phyloP scores from a whole-genome alignment of 2,797 vertebrate genomes.

The Semaprochilodus insignis region DNA sequence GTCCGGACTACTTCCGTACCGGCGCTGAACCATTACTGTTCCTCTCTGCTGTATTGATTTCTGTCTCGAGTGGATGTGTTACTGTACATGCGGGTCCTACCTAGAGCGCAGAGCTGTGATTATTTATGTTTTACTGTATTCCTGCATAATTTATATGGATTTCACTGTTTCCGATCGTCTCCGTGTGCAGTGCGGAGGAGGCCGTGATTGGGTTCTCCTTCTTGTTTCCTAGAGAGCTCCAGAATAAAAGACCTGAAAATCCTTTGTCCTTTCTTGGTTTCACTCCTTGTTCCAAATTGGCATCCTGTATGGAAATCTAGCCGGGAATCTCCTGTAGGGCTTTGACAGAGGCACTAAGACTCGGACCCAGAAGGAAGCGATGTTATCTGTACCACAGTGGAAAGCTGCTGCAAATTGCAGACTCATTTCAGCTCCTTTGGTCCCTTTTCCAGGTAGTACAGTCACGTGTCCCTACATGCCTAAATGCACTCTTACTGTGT shows the following conservation, averaged over 20 bases:
- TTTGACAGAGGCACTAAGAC: too few relatives aligned
- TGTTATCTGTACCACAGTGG: too few relatives aligned
- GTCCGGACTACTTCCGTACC: background rate
- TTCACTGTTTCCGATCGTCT: background rate
- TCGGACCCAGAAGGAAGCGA: too few relatives aligned
- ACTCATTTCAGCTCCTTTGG: too few relatives aligned
- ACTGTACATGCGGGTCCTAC: background rate
- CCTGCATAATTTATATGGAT: background rate
- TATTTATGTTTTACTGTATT: slow-evolving; percentile 34
- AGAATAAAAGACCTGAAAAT: slow-evolving; percentile 69
- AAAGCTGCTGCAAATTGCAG: too few relatives aligned
- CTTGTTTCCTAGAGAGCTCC: slow-evolving; percentile 62
- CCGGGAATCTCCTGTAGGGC: too few relatives aligned
- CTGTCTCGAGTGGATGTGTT: background rate
- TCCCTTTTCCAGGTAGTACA: too few relatives aligned
- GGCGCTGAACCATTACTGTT: background rate
- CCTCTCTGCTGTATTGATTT: background rate
- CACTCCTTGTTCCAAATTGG: too few relatives aligned
- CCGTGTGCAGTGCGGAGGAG: slow-evolving; percentile 62
- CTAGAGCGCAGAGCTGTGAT: slow-evolving; percentile 53
- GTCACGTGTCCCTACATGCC: too few relatives aligned
- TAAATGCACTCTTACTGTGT: too few relatives aligned
- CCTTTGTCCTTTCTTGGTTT: background rate
- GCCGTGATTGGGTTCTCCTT: slow-evolving; percentile 52
- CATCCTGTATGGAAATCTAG: too few relatives aligned